phyloP scores from a whole-genome alignment of 1,140 invertebrate genomes.

The Bacillus rossius region DNA sequence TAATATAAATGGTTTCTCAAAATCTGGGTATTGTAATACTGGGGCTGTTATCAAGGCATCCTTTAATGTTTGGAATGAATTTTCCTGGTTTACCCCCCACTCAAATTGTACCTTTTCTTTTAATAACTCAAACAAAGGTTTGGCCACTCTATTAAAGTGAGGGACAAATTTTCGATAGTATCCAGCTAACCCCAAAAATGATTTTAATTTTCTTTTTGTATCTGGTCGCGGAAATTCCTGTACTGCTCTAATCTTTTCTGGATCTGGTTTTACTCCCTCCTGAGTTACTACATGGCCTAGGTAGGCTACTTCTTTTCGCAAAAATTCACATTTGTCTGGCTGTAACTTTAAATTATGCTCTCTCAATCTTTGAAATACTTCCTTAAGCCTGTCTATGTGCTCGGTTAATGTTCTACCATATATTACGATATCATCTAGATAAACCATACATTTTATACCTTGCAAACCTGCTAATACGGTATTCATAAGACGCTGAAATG shows the following conservation, averaged over 20 bases:
- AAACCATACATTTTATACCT: conserved; percentile 6
- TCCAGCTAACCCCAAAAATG: conserved; percentile 25
- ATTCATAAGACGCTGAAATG: conserved; percentile 31
- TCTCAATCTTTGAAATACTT: not conserved
- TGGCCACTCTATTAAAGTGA: not conserved
- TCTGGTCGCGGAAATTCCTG: conserved; percentile 21
- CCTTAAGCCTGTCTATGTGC: not conserved
- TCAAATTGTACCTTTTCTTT: not conserved
- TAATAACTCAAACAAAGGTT: conserved; percentile 1
- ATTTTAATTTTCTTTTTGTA: conserved; percentile 20
- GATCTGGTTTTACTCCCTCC: conserved; percentile 25
- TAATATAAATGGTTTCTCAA: conserved; percentile 10
- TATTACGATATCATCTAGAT: conserved; percentile 8
- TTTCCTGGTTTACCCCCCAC: too few relatives aligned
- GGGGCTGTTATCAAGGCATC: conserved; percentile 3
- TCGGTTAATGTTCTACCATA: not conserved
- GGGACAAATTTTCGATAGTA: conserved; percentile 16
- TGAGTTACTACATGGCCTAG: conserved; percentile 27
- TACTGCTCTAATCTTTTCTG: conserved; percentile 24
- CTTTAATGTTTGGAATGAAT: not conserved
- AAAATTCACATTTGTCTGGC: conserved; percentile 33
- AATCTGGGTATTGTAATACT: conserved; percentile 10
- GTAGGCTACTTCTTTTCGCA: conserved; percentile 24
- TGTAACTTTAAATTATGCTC: conserved; percentile 27
- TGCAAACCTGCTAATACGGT: conserved; percentile 18